Conservation (phyloP, 92 coral and sea anemone genomes). For the Hydrozoanthus gracilis region DNA sequence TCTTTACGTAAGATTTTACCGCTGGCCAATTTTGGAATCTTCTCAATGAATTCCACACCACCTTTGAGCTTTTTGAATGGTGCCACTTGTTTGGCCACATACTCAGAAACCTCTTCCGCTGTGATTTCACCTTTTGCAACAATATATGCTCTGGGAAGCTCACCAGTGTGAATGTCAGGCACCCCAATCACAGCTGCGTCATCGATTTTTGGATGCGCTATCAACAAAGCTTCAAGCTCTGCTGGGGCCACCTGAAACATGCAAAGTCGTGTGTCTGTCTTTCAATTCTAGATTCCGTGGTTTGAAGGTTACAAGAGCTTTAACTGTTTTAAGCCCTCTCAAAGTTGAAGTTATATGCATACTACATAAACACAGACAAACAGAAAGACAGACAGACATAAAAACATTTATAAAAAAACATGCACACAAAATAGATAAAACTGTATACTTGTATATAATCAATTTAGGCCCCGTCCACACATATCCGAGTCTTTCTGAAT, state of each 20-base stretch:
- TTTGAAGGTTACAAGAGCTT: too few species aligned
- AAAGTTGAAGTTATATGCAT: too few species aligned
- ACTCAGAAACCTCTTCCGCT: slow-evolving; percentile 41
- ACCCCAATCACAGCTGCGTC: slow-evolving; percentile 93
- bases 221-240: slow-evolving; percentile 79
- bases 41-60: slow-evolving; percentile 56
- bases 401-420: too few species aligned
- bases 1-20: slow-evolving; percentile 53
- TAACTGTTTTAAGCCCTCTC: too few species aligned
- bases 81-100: slow-evolving; percentile 35
- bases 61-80: slow-evolving; percentile 57
- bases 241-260: slow-evolving; percentile 85
- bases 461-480: too few species aligned
- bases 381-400: too few species aligned
- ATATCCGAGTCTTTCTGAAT: too few species aligned
- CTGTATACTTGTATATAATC: too few species aligned
- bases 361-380: too few species aligned
- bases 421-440: too few species aligned
- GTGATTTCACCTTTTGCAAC: slow-evolving; percentile 36
- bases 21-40: slow-evolving; percentile 59
- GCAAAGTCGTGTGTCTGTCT: too few species aligned
- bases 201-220: slow-evolving; percentile 82
- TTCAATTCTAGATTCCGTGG: too few species aligned
- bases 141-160: slow-evolving; percentile 68
- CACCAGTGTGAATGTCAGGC: slow-evolving; percentile 80